Evolutionary conservation across 2,888 invertebrate species (phyloP), one percentile per base, ranked within the genome.

Genomic region (Copidosoma aretas): DNA sequence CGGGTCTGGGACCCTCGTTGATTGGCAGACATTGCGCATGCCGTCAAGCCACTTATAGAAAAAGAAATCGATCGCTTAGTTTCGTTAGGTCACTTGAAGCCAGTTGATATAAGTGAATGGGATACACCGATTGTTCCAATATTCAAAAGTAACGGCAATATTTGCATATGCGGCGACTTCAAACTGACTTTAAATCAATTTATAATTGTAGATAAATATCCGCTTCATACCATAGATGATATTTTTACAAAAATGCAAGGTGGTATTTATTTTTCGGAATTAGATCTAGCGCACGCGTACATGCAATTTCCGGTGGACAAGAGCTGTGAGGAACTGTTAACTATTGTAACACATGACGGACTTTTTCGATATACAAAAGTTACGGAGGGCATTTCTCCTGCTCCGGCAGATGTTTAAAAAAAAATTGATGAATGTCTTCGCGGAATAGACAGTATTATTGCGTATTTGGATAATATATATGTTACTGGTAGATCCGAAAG

Each of bases 331-430:
- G 4, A 57, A 8, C 5, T 17, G 4, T 39, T 57, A 41, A 57
- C 57, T 12, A 39, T 57, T 4, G 46, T 43, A 10, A 43, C 46
- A 21, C 59, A 46, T 19, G 10, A 19, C 15, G 56, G 56, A 14
- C 56, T 41, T n/a, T 57, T 57, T 57, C 10, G 19, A 19, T 46
- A 46, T 15, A 59, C 15, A 14, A 59, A 43, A 17, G 19, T 59
- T 17, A 43, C 46, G 15, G 59, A 24, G 15, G 22, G 59, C 1
- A 46, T 46, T 22, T 43, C 59, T 1, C 24, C n/a, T 8, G 58
- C 41, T 14, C 58, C 58, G 19, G 41, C 41, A 12, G 58, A 58
- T 15, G 39, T 58, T 5, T 41, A 58, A 19, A 39, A 21, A 14
- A 59, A 15, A 39, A 57, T 57, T 32, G 19, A 49, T 10, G 49